These are phyloP conservation scores for Coccyzus lansbergi DNA, from an alignment of 2,797 vertebrate genomes.

Conservation along the genomic window DNA sequence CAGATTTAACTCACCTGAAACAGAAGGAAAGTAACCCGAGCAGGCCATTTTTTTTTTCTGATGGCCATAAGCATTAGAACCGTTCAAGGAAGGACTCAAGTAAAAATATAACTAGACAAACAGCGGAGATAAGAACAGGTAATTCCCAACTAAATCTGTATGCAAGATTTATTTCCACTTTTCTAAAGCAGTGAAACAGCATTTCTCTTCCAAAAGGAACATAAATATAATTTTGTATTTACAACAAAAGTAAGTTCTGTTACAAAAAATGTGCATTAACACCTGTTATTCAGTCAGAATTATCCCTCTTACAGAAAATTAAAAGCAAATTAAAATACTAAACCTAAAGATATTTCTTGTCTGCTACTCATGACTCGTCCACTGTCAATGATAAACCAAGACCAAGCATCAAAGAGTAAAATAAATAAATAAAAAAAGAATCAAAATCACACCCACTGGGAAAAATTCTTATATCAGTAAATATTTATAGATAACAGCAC, in stretches of 20 bases:
- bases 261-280: not conserved
- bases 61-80: not conserved
- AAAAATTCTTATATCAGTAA: not conserved
- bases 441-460: not conserved
- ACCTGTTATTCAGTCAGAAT: not conserved
- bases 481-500: not conserved
- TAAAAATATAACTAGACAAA: not conserved
- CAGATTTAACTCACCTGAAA: constrained; percentile 32
- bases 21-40: not conserved
- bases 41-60: not conserved
- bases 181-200: not conserved
- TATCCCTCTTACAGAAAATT: not conserved
- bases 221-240: rapidly evolving
- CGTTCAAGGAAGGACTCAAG: not conserved
- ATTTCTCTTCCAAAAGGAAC: not conserved
- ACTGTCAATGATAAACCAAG: not conserved
- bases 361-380: not conserved
- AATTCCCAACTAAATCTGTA: not conserved
- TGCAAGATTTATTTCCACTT: not conserved
- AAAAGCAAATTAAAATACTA: not conserved
- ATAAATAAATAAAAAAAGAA: not conserved
- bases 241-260: not conserved
- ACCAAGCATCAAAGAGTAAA: not conserved
- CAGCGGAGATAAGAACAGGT: not conserved
- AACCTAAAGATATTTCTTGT: not conserved